Evolutionary conservation across 1,140 invertebrate species (phyloP).

Genomic region (Lethocerus indicus): DNA sequence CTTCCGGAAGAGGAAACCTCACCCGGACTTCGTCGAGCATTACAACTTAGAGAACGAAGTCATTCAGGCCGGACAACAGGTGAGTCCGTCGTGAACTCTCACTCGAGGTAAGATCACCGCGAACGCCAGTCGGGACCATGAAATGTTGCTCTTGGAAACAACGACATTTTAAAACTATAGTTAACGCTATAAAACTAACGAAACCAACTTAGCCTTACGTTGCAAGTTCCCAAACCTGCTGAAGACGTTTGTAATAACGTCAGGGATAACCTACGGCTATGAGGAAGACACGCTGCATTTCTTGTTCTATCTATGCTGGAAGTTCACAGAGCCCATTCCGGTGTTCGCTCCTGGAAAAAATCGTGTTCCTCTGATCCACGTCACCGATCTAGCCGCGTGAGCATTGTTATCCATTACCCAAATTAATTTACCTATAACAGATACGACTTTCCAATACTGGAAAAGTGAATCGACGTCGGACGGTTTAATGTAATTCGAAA

Average conservation of each 20-base stretch:
- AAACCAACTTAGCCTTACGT: too few species aligned
- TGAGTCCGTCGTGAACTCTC: background rate
- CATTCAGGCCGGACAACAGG: background rate
- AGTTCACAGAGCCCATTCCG: conserved; percentile 3
- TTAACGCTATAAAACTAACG: too few species aligned
- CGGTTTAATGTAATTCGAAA: too few species aligned
- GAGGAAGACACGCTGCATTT: conserved; percentile 17
- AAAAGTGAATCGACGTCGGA: too few species aligned
- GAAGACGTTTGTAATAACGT: conserved; percentile 2
- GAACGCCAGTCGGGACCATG: too few species aligned
- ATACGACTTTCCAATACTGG: too few species aligned
- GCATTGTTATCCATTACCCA: too few species aligned
- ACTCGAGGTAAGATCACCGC: too few species aligned
- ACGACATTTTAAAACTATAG: too few species aligned
- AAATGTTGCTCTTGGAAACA: too few species aligned
- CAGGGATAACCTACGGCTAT: conserved; percentile 7
- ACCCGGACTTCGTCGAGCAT: background rate
- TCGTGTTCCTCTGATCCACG: conserved; percentile 7
- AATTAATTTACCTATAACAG: too few species aligned
- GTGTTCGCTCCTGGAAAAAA: conserved; percentile 5
- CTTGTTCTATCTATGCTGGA: conserved; percentile 7
- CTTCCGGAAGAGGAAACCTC: background rate
- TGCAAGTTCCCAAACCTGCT: background rate
- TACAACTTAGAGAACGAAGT: background rate
- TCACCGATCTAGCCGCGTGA: background rate